Evolutionary conservation across 1,140 invertebrate genomes (phyloP), one percentile per base, ranked within the genome.

Genomic region (Penaeus japonicus): DNA sequence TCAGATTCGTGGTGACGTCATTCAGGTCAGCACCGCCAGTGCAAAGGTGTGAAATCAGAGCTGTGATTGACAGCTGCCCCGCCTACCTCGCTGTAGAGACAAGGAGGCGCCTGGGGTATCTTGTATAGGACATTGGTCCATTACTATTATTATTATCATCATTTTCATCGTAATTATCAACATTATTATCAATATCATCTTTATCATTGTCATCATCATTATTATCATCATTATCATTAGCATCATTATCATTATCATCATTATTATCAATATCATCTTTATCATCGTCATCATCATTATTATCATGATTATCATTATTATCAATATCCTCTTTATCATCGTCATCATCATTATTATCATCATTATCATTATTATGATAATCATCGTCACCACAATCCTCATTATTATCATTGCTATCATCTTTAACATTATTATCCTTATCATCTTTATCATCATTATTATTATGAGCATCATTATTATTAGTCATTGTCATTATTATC

Each of bases 241-340:
- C 32, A 81, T 81, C 24, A 81, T 39, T 65, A 81, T 81, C 24
- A 81, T 81, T 39, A 81, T 81, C 17, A 81, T 81, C 32, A 81
- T 39, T 39, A 81, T 81, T 15, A 81, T 81, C 24, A 81, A 47
- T 30, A 81, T 53, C 24, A 81, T 81, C 24, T 47, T 81, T 39
- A 81, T 39, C 17, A 81, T 65, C 24, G 47, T 65, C 24, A 81
- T 39, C 17, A 81, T 81, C 24, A 81, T 65, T 30, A 81, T 30
- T 20, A 81, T 65, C 32, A 81, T 65, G 1, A 81, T 65, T 15
- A 81, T 30, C 32, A 81, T 65, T 39, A 81, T 65, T 39, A 81
- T 81, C 24, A 81, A 10, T 39, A 81, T 81, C 24, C 47, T 39
- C 7, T 47, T 81, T 20, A 81, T 39, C 24, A 81, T 81, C 32